phyloP scores from a whole-genome alignment of 2,888 invertebrate genomes.

The Mythimna ferrago region DNA sequence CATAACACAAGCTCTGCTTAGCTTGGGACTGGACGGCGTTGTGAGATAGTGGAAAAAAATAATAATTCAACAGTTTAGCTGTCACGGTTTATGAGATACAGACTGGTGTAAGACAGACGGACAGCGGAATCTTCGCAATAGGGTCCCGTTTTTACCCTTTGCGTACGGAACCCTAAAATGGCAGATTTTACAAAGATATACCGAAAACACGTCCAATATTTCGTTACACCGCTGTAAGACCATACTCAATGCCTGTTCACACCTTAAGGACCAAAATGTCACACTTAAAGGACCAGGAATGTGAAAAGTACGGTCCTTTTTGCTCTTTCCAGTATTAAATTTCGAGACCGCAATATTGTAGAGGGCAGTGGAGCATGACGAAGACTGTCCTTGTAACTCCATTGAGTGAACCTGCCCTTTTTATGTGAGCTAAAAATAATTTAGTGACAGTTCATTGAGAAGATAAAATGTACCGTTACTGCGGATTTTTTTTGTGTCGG shows the following conservation, averaged over 20 bases:
- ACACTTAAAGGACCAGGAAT: constrained; percentile 36
- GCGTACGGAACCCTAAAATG: no score
- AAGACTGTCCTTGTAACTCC: constrained; percentile 51
- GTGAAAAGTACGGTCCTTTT: constrained; percentile 12
- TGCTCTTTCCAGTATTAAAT: constrained; percentile 45
- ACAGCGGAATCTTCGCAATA: no score
- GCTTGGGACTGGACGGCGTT: no score
- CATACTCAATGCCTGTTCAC: constrained; percentile 2
- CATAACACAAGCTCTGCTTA: no score
- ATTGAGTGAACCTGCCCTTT: constrained; percentile 42
- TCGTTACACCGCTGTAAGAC: constrained; percentile 7
- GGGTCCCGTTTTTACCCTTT: no score
- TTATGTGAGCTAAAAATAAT: constrained; percentile 40
- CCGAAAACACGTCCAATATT: constrained; percentile 7
- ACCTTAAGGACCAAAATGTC: constrained; percentile 4
- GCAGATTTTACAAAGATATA: no score
- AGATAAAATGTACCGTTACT: not conserved
- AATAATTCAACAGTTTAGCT: no score
- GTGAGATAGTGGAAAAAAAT: no score
- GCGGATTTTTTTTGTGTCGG: not conserved
- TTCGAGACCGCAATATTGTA: constrained; percentile 49
- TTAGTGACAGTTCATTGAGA: constrained; percentile 5
- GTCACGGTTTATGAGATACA: no score
- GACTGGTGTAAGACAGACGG: no score
- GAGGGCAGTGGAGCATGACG: constrained; percentile 43